phyloP scores from a whole-genome alignment of 2,113 vertebrate genomes.

The Eonycteris spelaea region DNA sequence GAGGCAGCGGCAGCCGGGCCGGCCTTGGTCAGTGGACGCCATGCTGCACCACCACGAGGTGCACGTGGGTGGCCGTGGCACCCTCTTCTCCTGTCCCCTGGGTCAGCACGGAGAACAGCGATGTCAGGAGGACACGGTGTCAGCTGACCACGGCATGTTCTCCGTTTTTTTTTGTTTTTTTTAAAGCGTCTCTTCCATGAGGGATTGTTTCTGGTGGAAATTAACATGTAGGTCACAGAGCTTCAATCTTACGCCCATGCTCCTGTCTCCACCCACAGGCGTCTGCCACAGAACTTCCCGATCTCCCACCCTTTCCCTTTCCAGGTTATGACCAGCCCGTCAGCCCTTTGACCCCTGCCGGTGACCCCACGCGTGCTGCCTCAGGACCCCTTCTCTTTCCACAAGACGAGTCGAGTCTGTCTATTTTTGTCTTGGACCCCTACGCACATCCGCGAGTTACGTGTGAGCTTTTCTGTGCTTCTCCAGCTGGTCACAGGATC shows the following conservation, averaged over 20 bases:
- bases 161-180: no score
- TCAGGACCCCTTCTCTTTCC: not conserved
- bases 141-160: no score
- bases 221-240: not conserved
- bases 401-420: not conserved
- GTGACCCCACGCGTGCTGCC: fast-evolving
- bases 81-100: fast-evolving
- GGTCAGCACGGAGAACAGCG: not conserved
- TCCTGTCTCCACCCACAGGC: fast-evolving
- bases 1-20: not conserved
- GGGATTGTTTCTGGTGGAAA: not conserved
- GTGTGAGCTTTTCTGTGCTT: not conserved
- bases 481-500: not conserved
- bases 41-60: fast-evolving
- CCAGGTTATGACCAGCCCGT: not conserved
- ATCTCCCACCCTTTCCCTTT: not conserved
- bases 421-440: not conserved
- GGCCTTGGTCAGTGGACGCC: no score
- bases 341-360: no score
- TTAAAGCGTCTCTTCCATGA: not conserved
- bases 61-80: fast-evolving
- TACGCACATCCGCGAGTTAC: no score
- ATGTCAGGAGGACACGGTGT: not conserved
- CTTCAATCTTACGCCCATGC: not conserved
- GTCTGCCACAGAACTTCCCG: no score